These are phyloP conservation scores for Ciona savignyi DNA, from an alignment of 23 tunicate genomes.

Conservation along the genomic window DNA sequence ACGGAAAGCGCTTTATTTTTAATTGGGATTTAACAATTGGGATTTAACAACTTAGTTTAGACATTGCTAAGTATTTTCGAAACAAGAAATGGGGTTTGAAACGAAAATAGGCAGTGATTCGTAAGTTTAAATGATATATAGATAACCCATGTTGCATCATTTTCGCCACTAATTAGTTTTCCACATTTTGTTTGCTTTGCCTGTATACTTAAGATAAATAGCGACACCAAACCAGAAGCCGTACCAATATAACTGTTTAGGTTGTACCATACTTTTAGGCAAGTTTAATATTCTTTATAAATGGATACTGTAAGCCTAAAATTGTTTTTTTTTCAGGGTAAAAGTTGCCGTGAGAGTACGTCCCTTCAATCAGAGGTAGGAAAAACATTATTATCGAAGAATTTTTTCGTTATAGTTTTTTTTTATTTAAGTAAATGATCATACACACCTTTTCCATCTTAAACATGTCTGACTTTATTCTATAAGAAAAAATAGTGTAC, in stretches of 20 bases:
- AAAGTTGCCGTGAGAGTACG: slow-evolving; percentile 98
- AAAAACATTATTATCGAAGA: not conserved
- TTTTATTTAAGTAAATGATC: not conserved
- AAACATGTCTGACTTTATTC: not conserved
- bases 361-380: slow-evolving; percentile 94
- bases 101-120: not conserved
- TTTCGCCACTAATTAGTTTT: not conserved
- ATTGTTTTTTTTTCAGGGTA: slow-evolving; percentile 59
- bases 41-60: too few species aligned
- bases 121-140: too few species aligned
- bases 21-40: too few species aligned
- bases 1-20: too few species aligned
- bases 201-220: too few species aligned
- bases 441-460: not conserved
- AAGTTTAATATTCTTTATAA: too few species aligned
- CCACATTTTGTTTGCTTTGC: not conserved
- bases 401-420: not conserved
- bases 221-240: too few species aligned
- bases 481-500: not conserved
- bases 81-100: not conserved
- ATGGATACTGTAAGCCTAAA: too few species aligned
- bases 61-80: not conserved
- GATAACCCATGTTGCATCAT: too few species aligned
- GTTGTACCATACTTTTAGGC: not conserved
- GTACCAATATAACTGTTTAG: not conserved